These are phyloP conservation scores for Myopa testacea DNA, from an alignment of 2,888 invertebrate species.

Conservation along the genomic window DNA sequence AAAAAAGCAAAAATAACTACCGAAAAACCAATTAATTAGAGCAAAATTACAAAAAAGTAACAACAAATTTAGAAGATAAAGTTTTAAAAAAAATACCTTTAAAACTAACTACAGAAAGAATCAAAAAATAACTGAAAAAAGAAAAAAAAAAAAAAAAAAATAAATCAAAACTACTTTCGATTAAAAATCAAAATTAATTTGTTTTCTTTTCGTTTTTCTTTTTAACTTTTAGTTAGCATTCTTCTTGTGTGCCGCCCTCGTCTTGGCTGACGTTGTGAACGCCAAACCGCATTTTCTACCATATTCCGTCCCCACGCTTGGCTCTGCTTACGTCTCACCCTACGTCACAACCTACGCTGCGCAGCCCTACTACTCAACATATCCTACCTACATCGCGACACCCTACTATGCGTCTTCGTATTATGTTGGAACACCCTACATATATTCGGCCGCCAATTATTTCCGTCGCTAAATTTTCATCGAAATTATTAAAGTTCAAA, in stretches of 20 bases:
- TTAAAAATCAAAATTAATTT: too few relatives aligned
- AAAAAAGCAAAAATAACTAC: too few relatives aligned
- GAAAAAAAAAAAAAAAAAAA: too few relatives aligned
- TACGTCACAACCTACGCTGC: too few relatives aligned
- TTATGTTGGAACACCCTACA: not conserved
- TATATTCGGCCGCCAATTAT: constrained; percentile 18
- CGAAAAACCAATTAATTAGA: too few relatives aligned
- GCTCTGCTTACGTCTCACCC: not conserved
- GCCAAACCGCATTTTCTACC: constrained; percentile 45
- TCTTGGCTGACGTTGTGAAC: constrained; percentile 33
- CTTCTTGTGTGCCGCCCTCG: constrained; percentile 39
- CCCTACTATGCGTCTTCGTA: constrained; percentile 41
- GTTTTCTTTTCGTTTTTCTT: not conserved
- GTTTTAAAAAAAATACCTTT: too few relatives aligned
- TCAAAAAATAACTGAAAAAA: too few relatives aligned
- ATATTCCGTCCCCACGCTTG: constrained; percentile 39
- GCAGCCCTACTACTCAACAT: constrained; percentile 11
- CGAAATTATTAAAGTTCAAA: not conserved
- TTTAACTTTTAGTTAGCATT: constrained; percentile 37
- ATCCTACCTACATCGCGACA: constrained; percentile 17
- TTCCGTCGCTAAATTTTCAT: constrained; percentile 33
- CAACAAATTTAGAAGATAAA: too few relatives aligned
- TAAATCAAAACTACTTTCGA: too few relatives aligned
- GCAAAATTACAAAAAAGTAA: too few relatives aligned
- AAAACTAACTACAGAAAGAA: too few relatives aligned